Percentiles rank a stretch among this genome's conserved stretches.
Conservation (phyloP, 1,140 invertebrate genomes). For the Drosophila yakuba region DNA sequence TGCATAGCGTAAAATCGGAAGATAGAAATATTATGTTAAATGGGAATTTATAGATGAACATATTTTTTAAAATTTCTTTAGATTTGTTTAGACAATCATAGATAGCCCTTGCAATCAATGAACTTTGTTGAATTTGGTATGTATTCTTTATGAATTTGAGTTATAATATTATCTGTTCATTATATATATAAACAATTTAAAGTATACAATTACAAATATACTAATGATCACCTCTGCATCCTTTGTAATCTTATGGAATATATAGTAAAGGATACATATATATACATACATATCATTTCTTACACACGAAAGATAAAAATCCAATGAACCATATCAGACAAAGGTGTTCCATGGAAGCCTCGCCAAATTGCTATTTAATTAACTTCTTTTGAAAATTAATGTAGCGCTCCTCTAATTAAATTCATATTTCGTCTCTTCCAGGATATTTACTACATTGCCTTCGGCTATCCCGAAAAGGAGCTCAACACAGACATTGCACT, state of each 20-base stretch:
- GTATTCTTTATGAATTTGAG: neutral
- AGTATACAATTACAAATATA: too few species aligned
- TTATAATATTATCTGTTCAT: too few species aligned
- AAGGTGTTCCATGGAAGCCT: neutral
- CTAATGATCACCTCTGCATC: too few species aligned
- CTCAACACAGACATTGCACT: slow-evolving; percentile 91
- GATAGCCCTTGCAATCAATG: neutral
- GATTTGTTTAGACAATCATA: neutral
- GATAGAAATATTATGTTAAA: slow-evolving; percentile 8
- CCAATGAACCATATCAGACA: neutral
- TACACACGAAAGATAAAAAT: neutral
- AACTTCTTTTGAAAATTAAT: slow-evolving; percentile 1
- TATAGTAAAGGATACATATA: too few species aligned
- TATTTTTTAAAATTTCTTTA: slow-evolving; percentile 3
- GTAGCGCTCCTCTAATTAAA: slow-evolving; percentile 18
- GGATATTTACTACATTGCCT: slow-evolving; percentile 85
- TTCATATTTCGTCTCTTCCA: slow-evolving; percentile 59
- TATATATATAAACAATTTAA: too few species aligned
- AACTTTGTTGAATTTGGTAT: neutral
- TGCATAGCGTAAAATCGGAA: slow-evolving; percentile 1
- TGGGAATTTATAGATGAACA: neutral
- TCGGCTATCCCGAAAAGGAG: slow-evolving; percentile 86
- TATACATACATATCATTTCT: too few species aligned
- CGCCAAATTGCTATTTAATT: slow-evolving; percentile 32
- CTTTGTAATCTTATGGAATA: too few species aligned